Percentiles rank a stretch among this genome's conserved stretches.
Evolutionary conservation across 2,888 invertebrate genomes (phyloP).

Genomic region (Drosophila lacicola): DNA sequence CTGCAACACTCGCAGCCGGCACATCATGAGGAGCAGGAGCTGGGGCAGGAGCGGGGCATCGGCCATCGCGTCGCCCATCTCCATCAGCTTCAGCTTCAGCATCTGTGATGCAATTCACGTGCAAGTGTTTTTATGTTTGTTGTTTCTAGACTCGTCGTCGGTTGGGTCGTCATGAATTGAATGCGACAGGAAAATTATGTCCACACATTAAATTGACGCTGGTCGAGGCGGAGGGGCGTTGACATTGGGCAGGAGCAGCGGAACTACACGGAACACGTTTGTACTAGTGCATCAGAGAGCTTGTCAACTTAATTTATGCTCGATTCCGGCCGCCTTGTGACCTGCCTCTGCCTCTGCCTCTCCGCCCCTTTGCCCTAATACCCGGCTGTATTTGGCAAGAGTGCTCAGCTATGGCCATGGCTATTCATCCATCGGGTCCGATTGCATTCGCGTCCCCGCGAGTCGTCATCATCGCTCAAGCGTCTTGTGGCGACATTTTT

Average conservation of each 20-base stretch:
- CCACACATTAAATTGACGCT: constrained; percentile 78
- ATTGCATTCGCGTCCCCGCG: constrained; percentile 21
- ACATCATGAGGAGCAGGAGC: neutral
- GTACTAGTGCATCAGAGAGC: constrained; percentile 42
- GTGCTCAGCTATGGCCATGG: constrained; percentile 60
- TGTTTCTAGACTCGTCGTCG: constrained; percentile 46
- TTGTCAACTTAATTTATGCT: constrained; percentile 82
- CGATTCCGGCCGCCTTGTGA: constrained; percentile 51
- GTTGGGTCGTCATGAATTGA: constrained; percentile 62
- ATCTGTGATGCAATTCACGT: constrained; percentile 76
- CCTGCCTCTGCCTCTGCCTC: neutral
- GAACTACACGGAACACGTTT: constrained; percentile 54
- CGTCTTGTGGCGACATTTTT: constrained; percentile 80
- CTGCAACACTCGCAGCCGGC: neutral
- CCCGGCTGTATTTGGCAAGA: constrained; percentile 71
- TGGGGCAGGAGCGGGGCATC: constrained; percentile 22
- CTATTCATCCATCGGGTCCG: constrained; percentile 46
- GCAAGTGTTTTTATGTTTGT: constrained; percentile 70
- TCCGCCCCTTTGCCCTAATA: neutral
- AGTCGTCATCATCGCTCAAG: constrained; percentile 73
- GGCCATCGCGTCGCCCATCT: constrained; percentile 29
- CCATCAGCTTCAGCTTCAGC: constrained; percentile 41
- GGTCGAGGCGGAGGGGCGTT: constrained; percentile 4
- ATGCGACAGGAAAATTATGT: constrained; percentile 82
- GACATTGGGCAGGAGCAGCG: constrained; percentile 25